These are phyloP conservation scores for Hystrix brachyura DNA, from an alignment of 2,113 vertebrate species.

Conservation along the genomic window DNA sequence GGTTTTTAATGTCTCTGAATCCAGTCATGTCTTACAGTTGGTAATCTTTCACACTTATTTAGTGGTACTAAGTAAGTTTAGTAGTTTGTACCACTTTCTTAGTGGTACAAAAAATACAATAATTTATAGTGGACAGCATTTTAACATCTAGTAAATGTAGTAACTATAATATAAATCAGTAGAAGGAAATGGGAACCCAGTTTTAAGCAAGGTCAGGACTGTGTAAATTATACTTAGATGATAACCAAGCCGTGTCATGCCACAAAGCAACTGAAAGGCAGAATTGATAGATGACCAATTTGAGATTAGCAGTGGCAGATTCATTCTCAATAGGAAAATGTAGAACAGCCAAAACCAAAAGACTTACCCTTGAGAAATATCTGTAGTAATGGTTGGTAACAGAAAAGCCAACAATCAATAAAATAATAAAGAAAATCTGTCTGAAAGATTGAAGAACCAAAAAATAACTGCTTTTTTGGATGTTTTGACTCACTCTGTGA, in stretches of 20 bases:
- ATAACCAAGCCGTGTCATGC: not conserved
- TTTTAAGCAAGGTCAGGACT: not conserved
- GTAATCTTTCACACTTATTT: conserved; percentile 22
- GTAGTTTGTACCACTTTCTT: no score
- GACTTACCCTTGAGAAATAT: conserved; percentile 7
- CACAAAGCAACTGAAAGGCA: not conserved
- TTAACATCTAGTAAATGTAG: not conserved
- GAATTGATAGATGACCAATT: not conserved
- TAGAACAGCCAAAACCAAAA: not conserved
- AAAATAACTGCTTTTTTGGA: conserved; percentile 6
- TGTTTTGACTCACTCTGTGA: not conserved
- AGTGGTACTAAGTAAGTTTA: no score
- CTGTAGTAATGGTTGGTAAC: not conserved
- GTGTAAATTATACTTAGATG: not conserved
- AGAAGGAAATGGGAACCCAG: not conserved
- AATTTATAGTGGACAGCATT: not conserved
- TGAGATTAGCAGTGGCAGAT: not conserved
- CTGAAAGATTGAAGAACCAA: not conserved
- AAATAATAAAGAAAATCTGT: conserved; percentile 8
- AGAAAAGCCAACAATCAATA: not conserved
- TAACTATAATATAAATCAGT: conserved; percentile 18
- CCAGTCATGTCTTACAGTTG: not conserved
- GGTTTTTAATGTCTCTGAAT: conserved; percentile 33
- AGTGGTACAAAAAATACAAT: not conserved
- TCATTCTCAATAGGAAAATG: not conserved